Base-by-base conservation (phyloP, 1,140 invertebrate genomes). In the Babylonia areolata region DNA sequence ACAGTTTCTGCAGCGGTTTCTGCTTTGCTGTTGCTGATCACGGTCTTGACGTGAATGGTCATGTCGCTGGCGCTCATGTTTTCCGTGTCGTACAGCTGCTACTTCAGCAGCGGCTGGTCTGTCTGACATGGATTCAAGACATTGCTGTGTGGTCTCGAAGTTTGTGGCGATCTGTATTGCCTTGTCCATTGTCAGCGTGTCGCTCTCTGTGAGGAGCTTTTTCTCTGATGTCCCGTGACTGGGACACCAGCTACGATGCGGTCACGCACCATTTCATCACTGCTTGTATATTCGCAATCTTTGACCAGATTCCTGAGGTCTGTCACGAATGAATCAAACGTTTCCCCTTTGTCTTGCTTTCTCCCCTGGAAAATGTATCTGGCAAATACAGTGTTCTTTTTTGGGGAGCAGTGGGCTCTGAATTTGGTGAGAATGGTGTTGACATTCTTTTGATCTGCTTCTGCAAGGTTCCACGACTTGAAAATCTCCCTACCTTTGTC, bases 231-330 rank as follows among this genome's bases (percentile, higher is more conserved):
- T 73, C 33, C 20, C 1, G 28, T 46, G 42, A 42, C 3, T 2
- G n/a, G 33, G 40, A 85, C 35, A 31, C 84, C 84, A 12, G 23
- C 84, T 12, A 85, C 77, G 20, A 85, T 78, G 23, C 35, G 39
- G 37, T 85, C 71, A 39, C 64, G 28, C 2, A 85, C 42, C 23
- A 77, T n/a, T 58, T 40, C 84, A 78, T 85, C 71, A 37, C 12
- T 77, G 20, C 77, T 71, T 20, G 71, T 75, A 46, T 42, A 85
- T 75, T 75, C 64, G 77, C 84, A 85, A 51, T 85, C 73, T 75
- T 78, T 78, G n/a, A 35, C 51, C 73, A 73, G 35, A 39, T 42
- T 39, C 35, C 71, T 35, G 28, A 85, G 35, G n/a, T 85, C 84
- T 77, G 35, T n/a, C n/a, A 85, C 75, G 54, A 77, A 77, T 12